Base-by-base conservation (phyloP, 53 echinoderm and acorn worm species). In the Temnopleurus reevesii region DNA sequence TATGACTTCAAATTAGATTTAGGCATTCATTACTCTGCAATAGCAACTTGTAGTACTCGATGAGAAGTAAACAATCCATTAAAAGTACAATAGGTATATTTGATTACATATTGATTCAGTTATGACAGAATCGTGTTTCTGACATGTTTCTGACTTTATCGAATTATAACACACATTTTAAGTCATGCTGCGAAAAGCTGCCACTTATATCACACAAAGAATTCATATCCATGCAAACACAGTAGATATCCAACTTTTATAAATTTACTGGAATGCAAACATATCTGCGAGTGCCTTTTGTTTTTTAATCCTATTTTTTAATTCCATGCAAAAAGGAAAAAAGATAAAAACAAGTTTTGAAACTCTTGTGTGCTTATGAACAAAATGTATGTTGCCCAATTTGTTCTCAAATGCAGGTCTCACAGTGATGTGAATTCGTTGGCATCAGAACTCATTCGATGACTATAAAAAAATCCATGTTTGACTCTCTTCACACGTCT, bases 191-290 rank as follows among this genome's bases (percentile, higher is more conserved):
- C n/a, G 41, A 71, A 71, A 71, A 41, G 41, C 33, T 4, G 33
- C 30, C 63, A 63, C 34, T 63, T 63, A 33, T 63, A 21, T 63
- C 31, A 63, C 4, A 63, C 31, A 30, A 15, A 17, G 30, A 63
- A 5, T 5, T 31, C 63, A 33, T 31, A 34, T 63, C 63, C 63
- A 63, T 31, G 63, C 63, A 63, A 63, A 33, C 4, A 63, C 36
- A 71, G 19, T 27, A 1, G 21, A 38, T 25, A 71, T 19, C 41
- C 71, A 38, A 21, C 41, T 64, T 10, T 71, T 41, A 38, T 71
- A 38, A 38, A 56, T 56, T 71, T 71, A 71, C 71, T 71, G 71
- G 71, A 71, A 71, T 71, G 71, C 71, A 71, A 38, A 36, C 71
- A 58, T 9, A 71, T 71, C 41, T 19, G 71, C 38, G 41, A 41